These are phyloP conservation scores for Polyploca ridens DNA, from an alignment of 2,888 invertebrate genomes.

Conservation along the genomic window DNA sequence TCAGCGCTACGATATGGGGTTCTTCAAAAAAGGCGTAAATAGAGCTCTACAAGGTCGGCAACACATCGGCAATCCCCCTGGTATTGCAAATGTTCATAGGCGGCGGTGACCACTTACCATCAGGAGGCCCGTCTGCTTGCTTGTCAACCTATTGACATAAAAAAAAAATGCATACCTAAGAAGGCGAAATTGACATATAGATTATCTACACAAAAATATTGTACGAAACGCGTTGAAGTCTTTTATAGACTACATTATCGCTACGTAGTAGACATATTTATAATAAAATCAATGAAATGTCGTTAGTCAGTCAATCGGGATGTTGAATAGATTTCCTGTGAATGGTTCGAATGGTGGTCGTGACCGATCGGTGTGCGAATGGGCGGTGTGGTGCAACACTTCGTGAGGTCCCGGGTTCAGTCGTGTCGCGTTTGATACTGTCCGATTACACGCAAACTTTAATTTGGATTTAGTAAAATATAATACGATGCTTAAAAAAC, in stretches of 20 bases:
- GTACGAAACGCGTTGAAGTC: neutral
- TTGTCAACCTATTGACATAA: no score
- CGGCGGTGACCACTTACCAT: no score
- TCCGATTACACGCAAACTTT: neutral
- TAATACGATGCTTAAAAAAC: no score
- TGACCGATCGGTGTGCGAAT: neutral
- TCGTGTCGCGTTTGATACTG: neutral
- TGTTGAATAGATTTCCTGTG: neutral
- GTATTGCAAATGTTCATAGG: no score
- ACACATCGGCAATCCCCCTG: no score
- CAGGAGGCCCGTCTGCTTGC: no score
- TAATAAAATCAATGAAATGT: neutral
- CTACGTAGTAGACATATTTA: neutral
- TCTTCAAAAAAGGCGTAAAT: no score
- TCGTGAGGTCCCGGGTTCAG: constrained; percentile 1
- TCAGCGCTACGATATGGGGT: no score
- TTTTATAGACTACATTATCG: neutral
- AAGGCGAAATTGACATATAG: no score
- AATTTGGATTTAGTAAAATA: neutral
- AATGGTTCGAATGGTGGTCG: neutral
- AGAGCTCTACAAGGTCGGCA: no score
- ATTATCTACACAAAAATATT: no score
- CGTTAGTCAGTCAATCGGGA: neutral
- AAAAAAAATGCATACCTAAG: no score
- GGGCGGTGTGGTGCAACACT: neutral